Percentiles rank a stretch among this genome's conserved stretches.
Evolutionary conservation across 2,797 vertebrate species (phyloP).

Genomic region (Poecile montanus): DNA sequence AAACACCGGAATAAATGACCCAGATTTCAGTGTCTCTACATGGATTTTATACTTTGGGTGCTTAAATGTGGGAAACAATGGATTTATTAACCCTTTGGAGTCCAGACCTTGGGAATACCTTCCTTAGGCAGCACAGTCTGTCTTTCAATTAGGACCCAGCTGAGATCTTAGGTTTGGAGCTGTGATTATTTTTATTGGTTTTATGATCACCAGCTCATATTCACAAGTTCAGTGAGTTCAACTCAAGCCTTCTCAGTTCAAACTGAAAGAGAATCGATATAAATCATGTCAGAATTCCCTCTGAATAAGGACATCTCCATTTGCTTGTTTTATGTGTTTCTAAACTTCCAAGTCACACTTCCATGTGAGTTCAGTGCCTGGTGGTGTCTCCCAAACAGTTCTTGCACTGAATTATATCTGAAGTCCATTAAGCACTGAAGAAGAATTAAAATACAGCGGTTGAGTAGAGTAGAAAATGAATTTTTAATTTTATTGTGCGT

Average conservation of each 20-base stretch:
- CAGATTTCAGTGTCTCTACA: neutral
- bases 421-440: neutral
- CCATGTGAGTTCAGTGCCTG: neutral
- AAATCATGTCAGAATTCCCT: neutral
- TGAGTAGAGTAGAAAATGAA: neutral
- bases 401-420: neutral
- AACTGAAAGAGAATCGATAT: neutral
- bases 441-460: neutral
- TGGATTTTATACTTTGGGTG: neutral
- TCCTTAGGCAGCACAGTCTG: neutral
- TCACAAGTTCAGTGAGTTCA: neutral
- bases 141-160: neutral
- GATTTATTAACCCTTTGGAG: neutral
- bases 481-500: neutral
- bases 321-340: neutral
- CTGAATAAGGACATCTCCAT: neutral
- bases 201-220: fast-evolving
- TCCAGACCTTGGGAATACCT: neutral
- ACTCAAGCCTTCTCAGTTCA: neutral
- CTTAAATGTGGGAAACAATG: neutral
- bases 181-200: neutral
- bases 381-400: neutral
- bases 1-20: neutral
- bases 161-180: neutral
- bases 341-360: neutral